Conservation (phyloP, 2,888 invertebrate genomes). For the Aspidiotus destructor region DNA sequence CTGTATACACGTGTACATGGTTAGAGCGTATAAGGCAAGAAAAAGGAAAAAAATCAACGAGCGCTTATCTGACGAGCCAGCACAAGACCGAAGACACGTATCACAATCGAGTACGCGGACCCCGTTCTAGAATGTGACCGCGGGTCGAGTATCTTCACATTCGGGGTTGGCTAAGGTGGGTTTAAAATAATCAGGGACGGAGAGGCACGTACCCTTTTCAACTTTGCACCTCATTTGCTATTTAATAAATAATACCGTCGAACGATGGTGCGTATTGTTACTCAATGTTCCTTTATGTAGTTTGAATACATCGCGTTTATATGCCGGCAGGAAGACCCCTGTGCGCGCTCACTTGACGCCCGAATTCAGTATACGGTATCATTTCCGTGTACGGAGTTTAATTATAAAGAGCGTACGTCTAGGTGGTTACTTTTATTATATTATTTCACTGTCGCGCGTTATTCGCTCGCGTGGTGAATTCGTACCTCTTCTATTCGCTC, state of each 20-base stretch:
- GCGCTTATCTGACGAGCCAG: neutral
- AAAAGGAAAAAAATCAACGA: constrained; percentile 1
- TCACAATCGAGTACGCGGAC: neutral
- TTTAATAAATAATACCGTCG: neutral
- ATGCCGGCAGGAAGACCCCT: too few relatives aligned
- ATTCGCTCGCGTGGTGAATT: too few relatives aligned
- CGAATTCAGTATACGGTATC: too few relatives aligned
- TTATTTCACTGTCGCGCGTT: too few relatives aligned
- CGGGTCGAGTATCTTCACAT: neutral
- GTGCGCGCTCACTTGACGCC: too few relatives aligned
- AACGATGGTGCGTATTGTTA: too few relatives aligned
- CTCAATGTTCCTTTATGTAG: too few relatives aligned
- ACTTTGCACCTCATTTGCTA: constrained; percentile 1
- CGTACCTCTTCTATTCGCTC: neutral
- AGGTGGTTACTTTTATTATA: too few relatives aligned
- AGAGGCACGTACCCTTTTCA: neutral
- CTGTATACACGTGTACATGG: neutral
- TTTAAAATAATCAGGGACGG: neutral
- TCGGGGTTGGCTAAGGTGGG: neutral
- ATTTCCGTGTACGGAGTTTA: too few relatives aligned
- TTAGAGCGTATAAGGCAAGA: neutral
- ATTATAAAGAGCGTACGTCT: too few relatives aligned
- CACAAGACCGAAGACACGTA: constrained; percentile 4
- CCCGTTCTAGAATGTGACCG: neutral
- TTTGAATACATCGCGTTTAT: too few relatives aligned